These are phyloP conservation scores for Antennarius striatus DNA, from an alignment of 2,113 vertebrate genomes.

Conservation along the genomic window DNA sequence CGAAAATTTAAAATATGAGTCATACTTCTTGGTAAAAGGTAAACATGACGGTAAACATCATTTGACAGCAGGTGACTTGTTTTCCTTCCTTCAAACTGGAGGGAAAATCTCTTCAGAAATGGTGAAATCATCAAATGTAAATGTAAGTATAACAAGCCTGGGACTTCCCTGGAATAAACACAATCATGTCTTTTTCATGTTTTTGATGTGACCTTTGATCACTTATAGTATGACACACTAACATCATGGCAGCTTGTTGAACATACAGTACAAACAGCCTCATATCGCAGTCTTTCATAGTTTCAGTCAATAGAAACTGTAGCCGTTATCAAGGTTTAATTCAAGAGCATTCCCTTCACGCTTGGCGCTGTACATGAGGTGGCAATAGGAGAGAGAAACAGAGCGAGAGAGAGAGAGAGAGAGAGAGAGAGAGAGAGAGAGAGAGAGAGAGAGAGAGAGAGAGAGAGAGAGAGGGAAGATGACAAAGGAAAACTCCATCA, in stretches of 20 bases:
- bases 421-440: not conserved
- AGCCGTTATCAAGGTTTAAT: slow-evolving; percentile 28
- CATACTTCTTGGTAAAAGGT: not conserved
- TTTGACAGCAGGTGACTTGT: too few relatives aligned
- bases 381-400: slow-evolving; percentile 7
- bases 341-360: slow-evolving; percentile 35
- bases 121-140: too few relatives aligned
- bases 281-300: not conserved
- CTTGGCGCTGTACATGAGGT: slow-evolving; percentile 5
- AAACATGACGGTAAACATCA: not conserved
- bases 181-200: not conserved
- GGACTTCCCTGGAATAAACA: not conserved
- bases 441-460: not conserved
- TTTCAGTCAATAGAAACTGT: slow-evolving; percentile 18
- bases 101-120: too few relatives aligned
- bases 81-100: too few relatives aligned
- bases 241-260: not conserved
- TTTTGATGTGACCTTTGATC: not conserved
- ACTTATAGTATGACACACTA: not conserved
- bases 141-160: too few relatives aligned
- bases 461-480: slow-evolving; percentile 15
- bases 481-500: slow-evolving; percentile 50
- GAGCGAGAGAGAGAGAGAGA: slow-evolving; percentile 4
- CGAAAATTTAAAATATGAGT: slow-evolving; percentile 5
- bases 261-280: not conserved